Evolutionary conservation across 2,888 invertebrate genomes (phyloP), one percentile per base, ranked within the genome.

Genomic region (Cylloceria caligata): DNA sequence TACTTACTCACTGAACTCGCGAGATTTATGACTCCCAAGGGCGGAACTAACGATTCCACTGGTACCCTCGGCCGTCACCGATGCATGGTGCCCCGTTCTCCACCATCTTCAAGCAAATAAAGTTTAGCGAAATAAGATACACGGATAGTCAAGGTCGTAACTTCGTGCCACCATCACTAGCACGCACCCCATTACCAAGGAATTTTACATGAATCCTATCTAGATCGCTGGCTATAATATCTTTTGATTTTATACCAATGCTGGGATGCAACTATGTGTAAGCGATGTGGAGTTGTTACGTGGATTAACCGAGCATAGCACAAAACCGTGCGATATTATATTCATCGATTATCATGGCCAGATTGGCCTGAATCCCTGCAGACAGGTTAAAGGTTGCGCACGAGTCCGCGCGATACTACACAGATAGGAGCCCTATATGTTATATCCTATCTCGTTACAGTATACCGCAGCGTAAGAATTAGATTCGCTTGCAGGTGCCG

Each of bases 91-190:
- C 73, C 77, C 68, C 65, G 39, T 69, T 34, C 42, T 72, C 55
- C 55, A 69, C 49, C 83, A 85, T 83, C 81, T 82, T 84, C 76
- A 81, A 83, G 86, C 84, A 84, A 87, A 88, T 89, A 85, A 88
- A 87, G 84, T 87, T 86, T 85, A 87, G 81, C 85, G 90, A 88
- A 88, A 90, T 87, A 87, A 87, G 88, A 90, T 88, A 89, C 88
- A 87, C 85, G 83, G 86, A 87, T 86, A 85, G 81, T 85, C 89
- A 87, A 88, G 86, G 86, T 88, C 88, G 87, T 89, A 89, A 89
- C 88, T 89, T 85, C 73, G 81, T 73, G 85, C 74, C 79, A 75
- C 83, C 77, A 75, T 60, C 64, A 68, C 62, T 73, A 49, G 74
- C 75, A 83, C 86, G 86, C 85, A 85, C 86, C 86, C 87, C 81